Evolutionary conservation across 2,888 invertebrate species (phyloP).

Genomic region (Dyspetes luteomarginatus): DNA sequence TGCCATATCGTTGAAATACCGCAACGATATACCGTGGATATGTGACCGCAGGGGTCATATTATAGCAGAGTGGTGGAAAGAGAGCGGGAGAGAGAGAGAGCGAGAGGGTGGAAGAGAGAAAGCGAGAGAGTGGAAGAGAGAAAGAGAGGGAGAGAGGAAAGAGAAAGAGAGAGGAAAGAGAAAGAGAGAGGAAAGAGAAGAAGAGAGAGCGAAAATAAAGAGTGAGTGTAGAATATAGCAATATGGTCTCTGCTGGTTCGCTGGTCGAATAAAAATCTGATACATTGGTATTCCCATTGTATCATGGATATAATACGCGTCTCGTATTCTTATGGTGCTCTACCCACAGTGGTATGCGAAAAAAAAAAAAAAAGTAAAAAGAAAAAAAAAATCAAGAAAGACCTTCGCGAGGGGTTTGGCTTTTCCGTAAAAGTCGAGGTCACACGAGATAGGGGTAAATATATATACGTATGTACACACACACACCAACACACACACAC

Average conservation of each 20-base stretch:
- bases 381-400: too few species aligned
- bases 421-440: slow-evolving; percentile 51
- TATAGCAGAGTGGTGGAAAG: slow-evolving; percentile 23
- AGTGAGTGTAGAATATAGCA: slow-evolving; percentile 50
- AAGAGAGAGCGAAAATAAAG: slow-evolving; percentile 2
- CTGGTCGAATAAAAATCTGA: slow-evolving; percentile 66
- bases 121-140: neutral
- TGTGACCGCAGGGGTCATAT: slow-evolving; percentile 56
- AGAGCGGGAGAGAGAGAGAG: slow-evolving; percentile 4
- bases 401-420: slow-evolving; percentile 33
- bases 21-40: slow-evolving; percentile 39
- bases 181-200: neutral
- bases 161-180: neutral
- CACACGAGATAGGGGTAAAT: slow-evolving; percentile 32
- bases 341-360: slow-evolving; percentile 1
- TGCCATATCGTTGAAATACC: slow-evolving; percentile 55
- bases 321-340: slow-evolving; percentile 31
- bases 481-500: neutral
- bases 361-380: neutral
- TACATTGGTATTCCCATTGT: slow-evolving; percentile 56
- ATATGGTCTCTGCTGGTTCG: slow-evolving; percentile 51
- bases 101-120: slow-evolving; percentile 3
- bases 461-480: neutral
- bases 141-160: neutral
- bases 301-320: slow-evolving; percentile 43